Base-by-base conservation (phyloP, 1,140 invertebrate species). In the Drosophila kikkawai region DNA sequence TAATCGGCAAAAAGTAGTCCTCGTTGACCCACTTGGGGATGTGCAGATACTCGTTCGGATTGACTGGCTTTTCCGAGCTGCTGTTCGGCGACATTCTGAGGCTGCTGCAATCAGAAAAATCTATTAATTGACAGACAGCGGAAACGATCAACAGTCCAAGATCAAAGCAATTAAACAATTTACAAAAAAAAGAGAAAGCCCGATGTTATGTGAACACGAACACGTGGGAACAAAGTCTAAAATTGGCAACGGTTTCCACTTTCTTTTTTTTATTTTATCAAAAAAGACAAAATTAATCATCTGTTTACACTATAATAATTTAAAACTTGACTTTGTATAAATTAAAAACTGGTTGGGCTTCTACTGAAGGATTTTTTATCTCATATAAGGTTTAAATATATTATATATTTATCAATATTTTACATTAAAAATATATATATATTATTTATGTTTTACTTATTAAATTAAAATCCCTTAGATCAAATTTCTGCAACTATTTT, bases 21-120 rank as follows among this genome's bases (percentile, higher is more conserved):
- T 83, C 70, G 71, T 93, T 93, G 32, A 94, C 67, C 94, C 94
- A 94, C 53, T 91, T 65, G 39, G 93, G 93, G 29, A 92, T 92
- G 3, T 42, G 22, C 0, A 92, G 57, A 42, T 66, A 36, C 26
- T 92, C 73, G 26, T 92, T 92, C 12, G 91, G 91, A 79, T 80
- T 90, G 8, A 37, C 9, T 0, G 65, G 63, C 9, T 74, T 81
- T 4, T 32, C 51, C 3, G 67, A 50, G 22, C 29, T 79, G 36
- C 32, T 77, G 37, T 80, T 87, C 0, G 70, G 82, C n/a, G 91
- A 50, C 84, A 91, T 88, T 47, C 41, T 79, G 17, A 19, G 57
- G 70, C 47, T 15, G 67, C 50, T 22, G 55, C 13, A 78, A 41
- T n/a, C 17, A 39, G 11, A 26, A 5, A 58, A 11, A 63, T 45